Evolutionary conservation across 2,113 vertebrate genomes (phyloP).

Genomic region (Ptilorrhoa leucosticta): DNA sequence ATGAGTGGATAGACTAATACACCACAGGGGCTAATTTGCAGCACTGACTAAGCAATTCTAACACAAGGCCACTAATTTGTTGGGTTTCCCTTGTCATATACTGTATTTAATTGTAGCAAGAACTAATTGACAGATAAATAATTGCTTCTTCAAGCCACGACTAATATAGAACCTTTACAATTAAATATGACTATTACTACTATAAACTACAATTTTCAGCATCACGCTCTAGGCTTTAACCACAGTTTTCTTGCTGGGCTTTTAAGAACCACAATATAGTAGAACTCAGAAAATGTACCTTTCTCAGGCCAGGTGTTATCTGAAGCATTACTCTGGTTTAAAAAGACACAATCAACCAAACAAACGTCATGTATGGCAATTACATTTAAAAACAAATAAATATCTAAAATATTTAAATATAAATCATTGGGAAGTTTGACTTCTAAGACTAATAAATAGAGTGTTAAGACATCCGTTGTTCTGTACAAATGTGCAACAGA

Average conservation of each 20-base stretch:
- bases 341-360: neutral
- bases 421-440: neutral
- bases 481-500: neutral
- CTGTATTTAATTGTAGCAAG: neutral
- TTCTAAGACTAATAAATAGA: neutral
- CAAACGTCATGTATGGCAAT: neutral
- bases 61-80: neutral
- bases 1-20: neutral
- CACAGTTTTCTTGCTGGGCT: neutral
- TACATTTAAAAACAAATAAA: neutral
- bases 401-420: neutral
- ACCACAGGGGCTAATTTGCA: neutral
- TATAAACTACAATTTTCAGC: neutral
- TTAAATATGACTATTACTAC: neutral
- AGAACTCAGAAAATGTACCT: neutral
- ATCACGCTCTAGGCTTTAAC: neutral
- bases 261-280: neutral
- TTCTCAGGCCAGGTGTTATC: neutral
- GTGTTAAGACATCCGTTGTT: neutral
- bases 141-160: neutral
- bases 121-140: neutral
- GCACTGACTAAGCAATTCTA: neutral
- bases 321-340: neutral
- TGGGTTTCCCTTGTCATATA: neutral
- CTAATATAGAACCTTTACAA: neutral